These are phyloP conservation scores for Erinaceus europaeus DNA, from an alignment of 2,113 vertebrate species.

Conservation along the genomic window DNA sequence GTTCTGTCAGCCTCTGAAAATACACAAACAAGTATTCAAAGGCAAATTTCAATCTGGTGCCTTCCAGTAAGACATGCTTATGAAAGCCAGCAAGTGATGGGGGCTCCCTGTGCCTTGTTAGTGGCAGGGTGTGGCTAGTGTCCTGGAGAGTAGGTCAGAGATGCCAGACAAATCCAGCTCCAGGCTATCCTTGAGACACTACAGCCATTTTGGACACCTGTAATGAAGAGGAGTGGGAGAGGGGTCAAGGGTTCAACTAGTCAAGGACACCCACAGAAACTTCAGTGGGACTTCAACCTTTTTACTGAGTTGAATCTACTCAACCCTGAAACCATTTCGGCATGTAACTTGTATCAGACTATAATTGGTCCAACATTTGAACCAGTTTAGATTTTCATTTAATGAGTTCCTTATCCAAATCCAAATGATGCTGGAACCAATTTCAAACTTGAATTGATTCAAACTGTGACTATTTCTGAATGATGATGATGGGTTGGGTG, in stretches of 20 bases:
- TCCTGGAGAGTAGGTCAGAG: background rate
- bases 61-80: conserved; percentile 39
- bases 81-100: background rate
- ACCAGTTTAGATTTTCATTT: conserved; percentile 68
- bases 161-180: background rate
- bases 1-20: conserved; percentile 49
- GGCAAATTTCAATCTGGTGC: conserved; percentile 17
- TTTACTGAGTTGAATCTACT: conserved; percentile 68
- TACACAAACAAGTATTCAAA: conserved; percentile 27
- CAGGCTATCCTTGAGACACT: background rate
- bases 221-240: background rate
- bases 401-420: conserved; percentile 73
- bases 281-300: conserved; percentile 36
- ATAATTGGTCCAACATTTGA: conserved; percentile 77
- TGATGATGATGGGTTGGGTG: conserved; percentile 44
- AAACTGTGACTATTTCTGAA: conserved; percentile 74
- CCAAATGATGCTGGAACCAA: conserved; percentile 71
- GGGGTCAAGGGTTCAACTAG: background rate
- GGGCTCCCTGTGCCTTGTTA: background rate
- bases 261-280: conserved; percentile 48
- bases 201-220: background rate
- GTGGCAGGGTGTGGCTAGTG: conserved; percentile 18
- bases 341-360: conserved; percentile 70
- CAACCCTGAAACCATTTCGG: conserved; percentile 76
- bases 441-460: conserved; percentile 80